Evolutionary conservation across 1,140 invertebrate genomes (phyloP), one percentile per base, ranked within the genome.

Genomic region (Amyelois transitella): DNA sequence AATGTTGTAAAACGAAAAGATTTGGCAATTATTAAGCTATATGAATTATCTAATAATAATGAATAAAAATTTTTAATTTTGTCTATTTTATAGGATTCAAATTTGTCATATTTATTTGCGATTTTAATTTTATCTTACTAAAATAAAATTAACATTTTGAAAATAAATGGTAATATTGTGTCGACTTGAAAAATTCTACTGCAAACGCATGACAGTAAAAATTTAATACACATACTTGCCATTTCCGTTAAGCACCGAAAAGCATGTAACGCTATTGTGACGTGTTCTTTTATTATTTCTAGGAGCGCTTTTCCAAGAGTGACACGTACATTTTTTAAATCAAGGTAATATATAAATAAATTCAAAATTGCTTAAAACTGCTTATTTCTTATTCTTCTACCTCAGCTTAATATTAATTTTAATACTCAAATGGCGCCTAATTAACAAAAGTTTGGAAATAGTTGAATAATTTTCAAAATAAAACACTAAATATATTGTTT

Each of bases 261-360:
- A 71, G 78, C 78, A 84, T 81, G 79, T 60, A 43, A 62, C 62
- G 69, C 51, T 81, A 71, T 81, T 80, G 81, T 85, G 76, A 87
- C 66, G 60, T 72, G 72, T 68, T 84, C 62, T 82, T 62, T 84
- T 82, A 84, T 62, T 80, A 68, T 82, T 83, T 84, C 76, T 87
- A 87, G 84, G 84, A 62, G 22, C 81, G 81, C 72, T 83, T 84
- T 80, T 71, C 74, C 77, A 87, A 86, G 82, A 92, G 91, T 89
- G 91, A 92, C 91, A 92, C 91, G 60, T 92, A 92, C 90, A 92
- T 92, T 89, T 92, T 86, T 86, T 92, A 89, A 89, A 77, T 71
- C 14, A 77, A 85, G 80, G 75, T 81, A 85, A 83, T 74, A 68
- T 65, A 53, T 51, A 59, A 60, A 58, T 57, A 58, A 18, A 51